Percentiles rank a stretch among this genome's conserved stretches.
Evolutionary conservation across 92 coral and sea anemone genomes (phyloP).

Genomic region (Parazoanthus darwini): DNA sequence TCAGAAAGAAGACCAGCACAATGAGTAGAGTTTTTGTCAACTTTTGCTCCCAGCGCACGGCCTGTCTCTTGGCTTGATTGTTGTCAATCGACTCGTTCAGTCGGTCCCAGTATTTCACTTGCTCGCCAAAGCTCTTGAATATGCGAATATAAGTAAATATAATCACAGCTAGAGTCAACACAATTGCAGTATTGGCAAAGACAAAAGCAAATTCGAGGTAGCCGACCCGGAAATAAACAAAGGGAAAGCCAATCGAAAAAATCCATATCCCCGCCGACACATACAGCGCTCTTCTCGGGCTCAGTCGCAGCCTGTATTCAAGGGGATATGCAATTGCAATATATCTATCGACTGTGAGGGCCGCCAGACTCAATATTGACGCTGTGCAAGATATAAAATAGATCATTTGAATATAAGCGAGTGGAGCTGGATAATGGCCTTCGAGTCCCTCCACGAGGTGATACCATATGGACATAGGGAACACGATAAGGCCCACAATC

Average conservation of each 20-base stretch:
- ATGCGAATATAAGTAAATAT: constrained; percentile 69
- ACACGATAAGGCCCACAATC: constrained; percentile 67
- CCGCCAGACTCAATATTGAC: constrained; percentile 84
- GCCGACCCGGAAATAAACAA: constrained; percentile 73
- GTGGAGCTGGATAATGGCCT: constrained; percentile 40
- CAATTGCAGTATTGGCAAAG: constrained; percentile 69
- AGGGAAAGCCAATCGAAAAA: constrained; percentile 73
- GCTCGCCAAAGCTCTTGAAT: constrained; percentile 63
- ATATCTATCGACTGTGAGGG: constrained; percentile 86
- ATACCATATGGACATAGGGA: constrained; percentile 61
- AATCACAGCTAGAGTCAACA: constrained; percentile 62
- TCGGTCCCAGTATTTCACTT: constrained; percentile 64
- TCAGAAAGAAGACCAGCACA: constrained; percentile 66
- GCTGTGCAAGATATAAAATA: constrained; percentile 82
- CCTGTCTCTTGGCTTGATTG: constrained; percentile 72
- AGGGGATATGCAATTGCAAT: constrained; percentile 82
- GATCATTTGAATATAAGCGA: constrained; percentile 57
- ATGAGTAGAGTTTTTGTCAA: constrained; percentile 85
- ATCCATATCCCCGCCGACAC: constrained; percentile 80
- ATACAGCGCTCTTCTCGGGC: constrained; percentile 69
- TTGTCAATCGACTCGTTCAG: constrained; percentile 44
- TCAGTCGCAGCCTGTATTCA: constrained; percentile 70
- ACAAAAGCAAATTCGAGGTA: constrained; percentile 78
- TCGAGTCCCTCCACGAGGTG: constrained; percentile 68
- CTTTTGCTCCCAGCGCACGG: constrained; percentile 74